Base-by-base conservation (phyloP, 2,888 invertebrate species). In the Tinea semifulvella region DNA sequence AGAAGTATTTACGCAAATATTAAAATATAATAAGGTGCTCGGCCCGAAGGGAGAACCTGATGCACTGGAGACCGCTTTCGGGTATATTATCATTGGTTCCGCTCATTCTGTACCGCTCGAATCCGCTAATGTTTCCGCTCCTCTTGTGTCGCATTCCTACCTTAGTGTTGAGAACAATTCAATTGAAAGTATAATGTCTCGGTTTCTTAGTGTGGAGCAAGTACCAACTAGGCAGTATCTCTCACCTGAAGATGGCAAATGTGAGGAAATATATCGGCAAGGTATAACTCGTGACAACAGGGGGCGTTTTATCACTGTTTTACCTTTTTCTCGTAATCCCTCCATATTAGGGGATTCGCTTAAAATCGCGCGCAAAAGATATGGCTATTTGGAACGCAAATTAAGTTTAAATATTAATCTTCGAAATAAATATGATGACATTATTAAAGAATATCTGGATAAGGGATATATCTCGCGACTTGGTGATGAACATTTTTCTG, bases 361-460 rank as follows among this genome's bases (percentile, higher is more conserved):
- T 10, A 40, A 40, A 1, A 22, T 31, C 11, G 49, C 48, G 1
- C 2, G 14, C 7, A 11, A 14, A 10, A 43, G 49, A 3, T 52
- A 47, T 39, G 17, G 43, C n/a, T 47, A 39, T 20, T 42, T 50
- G 1, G 50, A 52, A 42, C 25, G 47, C 7, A 49, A 49, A 43
- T 43, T 43, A 25, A 2, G 6, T 13, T 6, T 11, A 2, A 26
- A 25, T n/a, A 7, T 10, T 3, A 5, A 13, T n/a, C 13, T 42
- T 19, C 2, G 11, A 31, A 1, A 14, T n/a, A 20, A 3, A n/a
- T 18, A 46, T 28, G 20, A 46, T 25, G 5, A 18, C 13, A 6
- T 19, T 42, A 38, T 47, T 13, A 25, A 22, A 2, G 46, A 46
- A 35, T 46, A 46, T 38, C 6, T 46, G 11, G 20, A 38, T 11